A percentile compares a stretch with the other conserved stretches of the same genome.
These are phyloP conservation scores for Clarias macrocephalus DNA, from an alignment of 2,113 vertebrate genomes.

Conservation along the genomic window DNA sequence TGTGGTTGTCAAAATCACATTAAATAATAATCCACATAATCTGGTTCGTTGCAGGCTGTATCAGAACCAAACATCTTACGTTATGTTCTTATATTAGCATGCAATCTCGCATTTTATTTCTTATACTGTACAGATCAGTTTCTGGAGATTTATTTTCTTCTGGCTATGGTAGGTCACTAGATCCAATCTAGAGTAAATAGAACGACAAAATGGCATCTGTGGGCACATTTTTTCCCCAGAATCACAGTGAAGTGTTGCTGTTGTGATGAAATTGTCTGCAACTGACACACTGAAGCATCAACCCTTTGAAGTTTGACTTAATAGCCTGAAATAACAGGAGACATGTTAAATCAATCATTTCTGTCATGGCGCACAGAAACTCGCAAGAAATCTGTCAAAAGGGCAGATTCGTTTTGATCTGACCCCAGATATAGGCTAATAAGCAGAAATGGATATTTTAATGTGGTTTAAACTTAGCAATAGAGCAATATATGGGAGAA, in stretches of 20 bases:
- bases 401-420: not conserved
- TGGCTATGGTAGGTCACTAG: not conserved
- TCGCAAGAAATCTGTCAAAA: not conserved
- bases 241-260: not conserved
- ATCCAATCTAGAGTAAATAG: not conserved
- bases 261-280: not conserved
- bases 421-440: not conserved
- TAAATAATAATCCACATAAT: not conserved
- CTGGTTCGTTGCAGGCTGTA: not conserved
- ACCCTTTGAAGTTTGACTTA: not conserved
- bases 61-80: not conserved
- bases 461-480: not conserved
- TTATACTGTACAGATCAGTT: not conserved
- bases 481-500: not conserved
- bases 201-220: not conserved
- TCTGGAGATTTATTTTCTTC: not conserved
- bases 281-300: not conserved
- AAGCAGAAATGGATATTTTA: not conserved
- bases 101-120: not conserved
- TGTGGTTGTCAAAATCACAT: not conserved
- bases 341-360: slow-evolving; percentile 3
- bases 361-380: not conserved
- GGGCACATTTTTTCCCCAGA: not conserved
- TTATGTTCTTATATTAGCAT: not conserved
- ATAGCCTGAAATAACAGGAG: not conserved